Base-by-base conservation (phyloP, 2,113 vertebrate genomes). In the Rhadina sibilatrix region DNA sequence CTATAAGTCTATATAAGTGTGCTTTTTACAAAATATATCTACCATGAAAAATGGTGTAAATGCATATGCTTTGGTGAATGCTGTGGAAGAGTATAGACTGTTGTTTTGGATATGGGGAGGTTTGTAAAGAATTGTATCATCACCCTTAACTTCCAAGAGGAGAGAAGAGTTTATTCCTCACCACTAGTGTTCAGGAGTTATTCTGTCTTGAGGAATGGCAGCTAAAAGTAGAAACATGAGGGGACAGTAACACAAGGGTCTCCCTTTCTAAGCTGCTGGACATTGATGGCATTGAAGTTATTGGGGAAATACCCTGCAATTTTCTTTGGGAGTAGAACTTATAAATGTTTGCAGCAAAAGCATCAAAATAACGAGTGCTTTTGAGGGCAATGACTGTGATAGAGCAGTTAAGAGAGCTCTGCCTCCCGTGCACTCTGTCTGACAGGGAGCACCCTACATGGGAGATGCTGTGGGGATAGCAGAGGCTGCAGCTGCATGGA, bases 391-490 rank as follows among this genome's bases (percentile, higher is more conserved):
- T 35, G 49, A 13, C 24, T 50, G 61, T 31, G 71, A 37, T 0
- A 5, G 23, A 52, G 15, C 33, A 42, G 61, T 23, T 33, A 40
- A 21, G 35, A 60, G 64, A 72, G 40, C 21, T 49, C 27, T 31
- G 2, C 23, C 21, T 61, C 31, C 31, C 0, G 0, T n/a, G 50
- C 9, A 13, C 3, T n/a, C 33, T 0, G 4, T 46, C 21, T 42
- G 20, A 38, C 1, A 6, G 13, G 42, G 37, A 79, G 8, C 3
- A 2, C 53, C 35, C 56, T 40, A 1, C 24, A 6, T 0, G 0
- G 49, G 60, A 18, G 18, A 11, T n/a, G 42, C 53, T 85, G 53
- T 3, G 3, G 42, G 16, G 11, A 4, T 17, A 1, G 11, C 12
- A 9, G 56, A 27, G 61, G 10, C 56, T 83, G 24, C 56, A 46